Evolutionary conservation across 2,113 vertebrate genomes (phyloP).

Genomic region (Oncorhynchus clarkii): DNA sequence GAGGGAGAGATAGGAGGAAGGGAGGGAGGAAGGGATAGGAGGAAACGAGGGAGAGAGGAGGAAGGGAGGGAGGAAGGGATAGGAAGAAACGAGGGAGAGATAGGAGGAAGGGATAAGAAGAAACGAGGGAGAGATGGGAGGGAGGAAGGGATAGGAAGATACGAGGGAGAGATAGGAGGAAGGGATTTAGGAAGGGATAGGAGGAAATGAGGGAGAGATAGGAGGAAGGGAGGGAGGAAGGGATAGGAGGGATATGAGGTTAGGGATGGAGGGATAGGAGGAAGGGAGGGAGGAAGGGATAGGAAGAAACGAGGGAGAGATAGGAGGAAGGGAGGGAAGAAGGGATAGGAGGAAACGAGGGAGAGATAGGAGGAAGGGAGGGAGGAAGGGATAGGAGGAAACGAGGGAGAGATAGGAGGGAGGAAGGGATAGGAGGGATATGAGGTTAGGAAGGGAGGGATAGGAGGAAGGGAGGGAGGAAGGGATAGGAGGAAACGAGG

Average conservation of each 20-base stretch:
- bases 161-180: neutral
- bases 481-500: neutral
- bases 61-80: neutral
- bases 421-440: slow-evolving; percentile 25
- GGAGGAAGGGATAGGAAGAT: neutral
- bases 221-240: too few relatives aligned
- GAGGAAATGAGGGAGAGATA: too few relatives aligned
- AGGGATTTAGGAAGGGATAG: slow-evolving; percentile 45
- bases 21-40: too few relatives aligned
- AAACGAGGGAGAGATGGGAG: neutral
- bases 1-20: too few relatives aligned
- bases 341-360: too few relatives aligned
- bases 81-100: too few relatives aligned
- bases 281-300: too few relatives aligned
- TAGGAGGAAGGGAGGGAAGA: neutral
- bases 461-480: neutral
- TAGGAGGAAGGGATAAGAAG: neutral
- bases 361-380: neutral
- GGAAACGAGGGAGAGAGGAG: too few relatives aligned
- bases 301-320: too few relatives aligned
- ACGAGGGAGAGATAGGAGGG: neutral
- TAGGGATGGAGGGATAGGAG: neutral
- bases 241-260: neutral
- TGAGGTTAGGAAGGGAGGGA: too few relatives aligned
- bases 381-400: neutral